phyloP scores from a whole-genome alignment of 2,797 vertebrate genomes.

The Pyrocephalus nanus region DNA sequence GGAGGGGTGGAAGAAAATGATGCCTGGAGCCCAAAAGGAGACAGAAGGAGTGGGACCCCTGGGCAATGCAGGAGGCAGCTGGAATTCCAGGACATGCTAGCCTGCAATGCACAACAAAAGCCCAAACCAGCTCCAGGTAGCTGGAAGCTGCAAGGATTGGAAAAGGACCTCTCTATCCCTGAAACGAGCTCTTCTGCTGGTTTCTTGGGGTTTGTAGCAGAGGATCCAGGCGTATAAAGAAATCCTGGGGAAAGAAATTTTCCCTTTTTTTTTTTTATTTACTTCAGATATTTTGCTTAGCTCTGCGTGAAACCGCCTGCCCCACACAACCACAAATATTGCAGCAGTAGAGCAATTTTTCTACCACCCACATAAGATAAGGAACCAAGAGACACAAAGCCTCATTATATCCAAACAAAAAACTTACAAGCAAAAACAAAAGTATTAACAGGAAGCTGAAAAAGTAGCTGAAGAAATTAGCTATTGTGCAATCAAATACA shows the following conservation, averaged over 20 bases:
- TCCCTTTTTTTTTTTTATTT: not conserved
- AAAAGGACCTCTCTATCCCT: not conserved
- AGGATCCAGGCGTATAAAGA: not conserved
- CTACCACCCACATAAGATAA: conserved; percentile 65
- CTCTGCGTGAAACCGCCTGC: conserved; percentile 55
- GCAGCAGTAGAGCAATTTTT: conserved; percentile 44
- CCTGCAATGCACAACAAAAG: not conserved
- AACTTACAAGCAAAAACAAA: conserved; percentile 46
- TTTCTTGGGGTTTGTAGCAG: not conserved
- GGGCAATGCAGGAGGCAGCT: not conserved
- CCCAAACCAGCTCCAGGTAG: not conserved
- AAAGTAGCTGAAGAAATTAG: conserved; percentile 44
- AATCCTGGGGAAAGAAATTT: not conserved
- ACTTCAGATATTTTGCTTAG: conserved; percentile 15
- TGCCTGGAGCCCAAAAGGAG: not conserved
- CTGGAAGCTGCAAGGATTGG: not conserved
- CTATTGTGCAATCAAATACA: conserved; percentile 18
- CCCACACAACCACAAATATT: conserved; percentile 55
- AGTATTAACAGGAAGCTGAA: conserved; percentile 34
- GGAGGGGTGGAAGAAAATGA: not conserved
- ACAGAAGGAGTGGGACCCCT: not conserved
- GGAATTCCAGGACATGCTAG: not conserved
- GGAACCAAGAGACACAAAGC: conserved; percentile 42
- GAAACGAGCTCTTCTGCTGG: not conserved
- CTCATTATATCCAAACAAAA: conserved; percentile 61